Evolutionary conservation across 2,113 vertebrate species (phyloP).

Genomic region (Barnardius zonarius): DNA sequence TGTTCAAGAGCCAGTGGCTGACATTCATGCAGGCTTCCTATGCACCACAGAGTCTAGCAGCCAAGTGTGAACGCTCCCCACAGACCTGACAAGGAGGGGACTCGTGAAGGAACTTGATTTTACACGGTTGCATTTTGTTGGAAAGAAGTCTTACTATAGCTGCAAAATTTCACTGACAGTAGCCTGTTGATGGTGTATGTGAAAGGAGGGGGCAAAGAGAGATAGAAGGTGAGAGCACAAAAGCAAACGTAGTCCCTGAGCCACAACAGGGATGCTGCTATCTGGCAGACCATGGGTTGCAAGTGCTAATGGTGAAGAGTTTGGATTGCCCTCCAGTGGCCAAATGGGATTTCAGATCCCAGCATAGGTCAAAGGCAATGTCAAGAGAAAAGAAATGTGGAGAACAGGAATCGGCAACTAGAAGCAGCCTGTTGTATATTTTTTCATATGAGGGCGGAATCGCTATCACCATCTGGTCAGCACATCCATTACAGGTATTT

Average conservation of each 20-base stretch:
- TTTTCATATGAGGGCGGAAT: background rate
- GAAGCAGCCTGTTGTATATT: background rate
- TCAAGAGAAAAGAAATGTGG: background rate
- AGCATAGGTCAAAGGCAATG: background rate
- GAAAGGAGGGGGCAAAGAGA: background rate
- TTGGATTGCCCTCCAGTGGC: slow-evolving; percentile 13
- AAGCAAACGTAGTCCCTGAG: background rate
- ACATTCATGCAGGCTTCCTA: background rate
- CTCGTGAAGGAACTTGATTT: background rate
- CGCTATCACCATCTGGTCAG: background rate
- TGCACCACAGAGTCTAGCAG: rapidly evolving
- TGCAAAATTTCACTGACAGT: background rate
- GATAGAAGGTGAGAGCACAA: background rate
- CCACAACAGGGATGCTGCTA: background rate
- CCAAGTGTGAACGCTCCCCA: background rate
- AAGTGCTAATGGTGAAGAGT: background rate
- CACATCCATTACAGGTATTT: background rate
- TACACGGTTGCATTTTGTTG: background rate
- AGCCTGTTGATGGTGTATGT: background rate
- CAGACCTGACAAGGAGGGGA: rapidly evolving
- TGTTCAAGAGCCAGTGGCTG: background rate
- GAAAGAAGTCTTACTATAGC: background rate
- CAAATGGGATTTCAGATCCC: background rate
- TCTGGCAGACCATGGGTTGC: background rate
- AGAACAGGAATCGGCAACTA: background rate